Evolutionary conservation across 2,888 invertebrate genomes (phyloP).

Genomic region (Napeogenes inachia): DNA sequence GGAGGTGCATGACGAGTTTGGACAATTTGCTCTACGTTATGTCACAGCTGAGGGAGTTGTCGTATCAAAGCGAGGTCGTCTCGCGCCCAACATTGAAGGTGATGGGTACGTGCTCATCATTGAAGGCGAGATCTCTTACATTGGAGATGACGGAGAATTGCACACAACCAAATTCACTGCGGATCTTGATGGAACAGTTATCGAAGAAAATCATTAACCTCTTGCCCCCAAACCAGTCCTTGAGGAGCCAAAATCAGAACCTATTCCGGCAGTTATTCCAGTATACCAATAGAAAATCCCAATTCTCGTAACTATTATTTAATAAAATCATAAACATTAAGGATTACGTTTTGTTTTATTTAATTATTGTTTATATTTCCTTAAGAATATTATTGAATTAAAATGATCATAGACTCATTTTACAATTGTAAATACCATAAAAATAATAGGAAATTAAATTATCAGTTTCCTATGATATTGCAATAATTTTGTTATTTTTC

Average conservation of each 20-base stretch:
- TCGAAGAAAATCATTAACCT: conserved; percentile 45
- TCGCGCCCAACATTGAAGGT: conserved; percentile 42
- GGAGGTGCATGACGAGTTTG: conserved; percentile 47
- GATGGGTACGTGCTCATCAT: conserved; percentile 43
- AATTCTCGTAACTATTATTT: too few species aligned
- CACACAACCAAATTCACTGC: conserved; percentile 52
- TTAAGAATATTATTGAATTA: too few species aligned
- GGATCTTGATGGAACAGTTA: conserved; percentile 46
- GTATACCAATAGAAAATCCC: neutral
- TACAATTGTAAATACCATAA: too few species aligned
- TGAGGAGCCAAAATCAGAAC: neutral
- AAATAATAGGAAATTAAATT: too few species aligned
- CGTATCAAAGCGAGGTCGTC: conserved; percentile 43
- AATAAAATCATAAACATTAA: too few species aligned
- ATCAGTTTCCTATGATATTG: too few species aligned
- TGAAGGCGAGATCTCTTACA: conserved; percentile 51
- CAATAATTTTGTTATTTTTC: too few species aligned
- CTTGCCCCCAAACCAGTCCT: conserved; percentile 38
- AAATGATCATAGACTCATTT: too few species aligned
- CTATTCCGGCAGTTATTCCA: neutral
- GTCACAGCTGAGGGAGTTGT: conserved; percentile 51
- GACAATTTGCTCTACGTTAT: conserved; percentile 48
- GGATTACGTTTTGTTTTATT: too few species aligned
- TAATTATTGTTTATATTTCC: too few species aligned
- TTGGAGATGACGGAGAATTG: conserved; percentile 50